A percentile compares a stretch with the other conserved stretches of the same genome.
phyloP scores from a whole-genome alignment of 2,113 vertebrate genomes.

The Muscicapa adusta region DNA sequence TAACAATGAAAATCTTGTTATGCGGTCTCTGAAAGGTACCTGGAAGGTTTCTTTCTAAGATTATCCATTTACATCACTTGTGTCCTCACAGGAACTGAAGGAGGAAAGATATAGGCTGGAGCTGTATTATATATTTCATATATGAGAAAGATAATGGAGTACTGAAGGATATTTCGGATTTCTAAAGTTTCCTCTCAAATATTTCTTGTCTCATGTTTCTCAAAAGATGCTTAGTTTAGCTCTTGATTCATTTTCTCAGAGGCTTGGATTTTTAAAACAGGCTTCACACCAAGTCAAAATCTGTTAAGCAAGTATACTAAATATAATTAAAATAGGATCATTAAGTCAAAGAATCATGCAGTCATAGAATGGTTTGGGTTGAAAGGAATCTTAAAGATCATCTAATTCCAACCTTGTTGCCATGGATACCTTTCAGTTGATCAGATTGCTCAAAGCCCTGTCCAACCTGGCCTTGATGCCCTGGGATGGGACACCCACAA shows the following conservation, averaged over 20 bases:
- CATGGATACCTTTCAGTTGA: not conserved
- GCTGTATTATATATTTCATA: not conserved
- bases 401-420: not conserved
- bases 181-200: not conserved
- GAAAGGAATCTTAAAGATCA: not conserved
- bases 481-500: not conserved
- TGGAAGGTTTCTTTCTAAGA: not conserved
- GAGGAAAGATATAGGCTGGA: not conserved
- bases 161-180: not conserved
- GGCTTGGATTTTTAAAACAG: not conserved
- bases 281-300: not conserved
- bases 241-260: not conserved
- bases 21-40: not conserved
- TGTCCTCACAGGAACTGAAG: not conserved
- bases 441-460: not conserved
- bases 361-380: not conserved
- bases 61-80: not conserved
- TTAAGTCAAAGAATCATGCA: not conserved
- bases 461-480: not conserved
- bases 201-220: not conserved
- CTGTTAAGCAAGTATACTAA: not conserved
- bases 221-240: not conserved
- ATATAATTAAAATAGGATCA: not conserved
- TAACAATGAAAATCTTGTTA: not conserved
- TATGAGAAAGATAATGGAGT: not conserved